These are phyloP conservation scores for Schrankia costaestrigalis DNA, from an alignment of 2,888 invertebrate genomes.

Conservation along the genomic window DNA sequence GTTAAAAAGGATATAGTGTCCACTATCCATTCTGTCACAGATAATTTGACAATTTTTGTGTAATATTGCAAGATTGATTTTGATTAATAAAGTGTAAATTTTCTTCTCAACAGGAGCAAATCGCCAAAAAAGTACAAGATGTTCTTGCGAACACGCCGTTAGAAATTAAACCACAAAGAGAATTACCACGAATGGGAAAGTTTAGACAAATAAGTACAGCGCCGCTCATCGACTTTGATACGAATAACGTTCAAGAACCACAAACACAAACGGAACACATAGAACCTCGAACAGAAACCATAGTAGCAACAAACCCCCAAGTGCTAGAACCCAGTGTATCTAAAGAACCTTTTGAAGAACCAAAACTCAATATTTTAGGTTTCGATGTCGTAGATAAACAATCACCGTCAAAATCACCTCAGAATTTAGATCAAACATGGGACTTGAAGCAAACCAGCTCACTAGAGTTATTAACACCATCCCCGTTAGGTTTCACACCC, in stretches of 20 bases:
- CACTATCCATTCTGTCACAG: too few species aligned
- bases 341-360: slow-evolving; percentile 30
- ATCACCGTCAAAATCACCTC: slow-evolving; percentile 57
- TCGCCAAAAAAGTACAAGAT: slow-evolving; percentile 85
- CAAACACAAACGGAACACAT: slow-evolving; percentile 13
- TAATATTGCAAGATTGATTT: too few species aligned
- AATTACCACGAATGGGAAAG: slow-evolving; percentile 56
- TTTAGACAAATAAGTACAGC: slow-evolving; percentile 44
- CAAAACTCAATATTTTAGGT: slow-evolving; percentile 56
- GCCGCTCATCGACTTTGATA: slow-evolving; percentile 54
- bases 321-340: slow-evolving; percentile 24
- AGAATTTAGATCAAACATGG: slow-evolving; percentile 54
- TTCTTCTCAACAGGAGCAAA: slow-evolving; percentile 81
- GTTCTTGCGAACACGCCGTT: slow-evolving; percentile 88
- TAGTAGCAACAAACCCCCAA: slow-evolving; percentile 4
- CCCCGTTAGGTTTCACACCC: slow-evolving; percentile 77
- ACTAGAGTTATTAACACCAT: slow-evolving; percentile 80
- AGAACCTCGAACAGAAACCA: slow-evolving; percentile 6
- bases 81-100: background rate
- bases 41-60: too few species aligned
- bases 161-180: slow-evolving; percentile 67
- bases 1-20: too few species aligned
- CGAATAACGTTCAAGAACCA: slow-evolving; percentile 11
- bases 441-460: slow-evolving; percentile 61
- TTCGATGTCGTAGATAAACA: slow-evolving; percentile 57